Evolutionary conservation across 2,113 vertebrate species (phyloP).

Genomic region (Strix uralensis): DNA sequence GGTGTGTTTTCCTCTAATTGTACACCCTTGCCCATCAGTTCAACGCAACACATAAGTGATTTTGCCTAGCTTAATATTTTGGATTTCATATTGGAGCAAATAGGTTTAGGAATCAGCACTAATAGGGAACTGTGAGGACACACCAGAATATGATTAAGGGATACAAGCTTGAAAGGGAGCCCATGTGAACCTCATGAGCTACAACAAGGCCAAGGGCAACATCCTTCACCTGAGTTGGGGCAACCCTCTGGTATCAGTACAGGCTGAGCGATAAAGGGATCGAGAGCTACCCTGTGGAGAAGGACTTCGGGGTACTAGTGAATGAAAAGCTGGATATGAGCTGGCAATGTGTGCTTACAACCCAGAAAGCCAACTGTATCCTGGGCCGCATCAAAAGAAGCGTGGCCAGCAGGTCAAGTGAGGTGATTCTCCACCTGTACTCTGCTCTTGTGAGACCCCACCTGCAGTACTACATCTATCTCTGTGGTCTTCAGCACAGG

Average conservation of each 20-base stretch:
- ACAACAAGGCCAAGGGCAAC: neutral
- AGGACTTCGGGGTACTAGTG: neutral
- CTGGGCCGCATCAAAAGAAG: neutral
- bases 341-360: neutral
- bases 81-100: neutral
- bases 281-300: neutral
- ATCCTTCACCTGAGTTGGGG: no score
- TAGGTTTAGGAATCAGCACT: neutral
- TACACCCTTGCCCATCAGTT: neutral
- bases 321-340: neutral
- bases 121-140: neutral
- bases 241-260: neutral
- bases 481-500: neutral
- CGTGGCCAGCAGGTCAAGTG: neutral
- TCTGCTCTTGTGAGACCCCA: neutral
- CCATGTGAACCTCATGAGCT: neutral
- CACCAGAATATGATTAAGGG: neutral
- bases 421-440: no score
- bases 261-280: neutral
- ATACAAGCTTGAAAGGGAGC: neutral
- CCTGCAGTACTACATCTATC: neutral
- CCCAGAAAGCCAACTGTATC: neutral
- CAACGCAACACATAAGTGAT: neutral
- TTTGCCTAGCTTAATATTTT: neutral
- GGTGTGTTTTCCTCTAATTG: neutral